Evolutionary conservation across 2,888 invertebrate species (phyloP), one percentile per base, ranked within the genome.

Genomic region (Thera britannica): DNA sequence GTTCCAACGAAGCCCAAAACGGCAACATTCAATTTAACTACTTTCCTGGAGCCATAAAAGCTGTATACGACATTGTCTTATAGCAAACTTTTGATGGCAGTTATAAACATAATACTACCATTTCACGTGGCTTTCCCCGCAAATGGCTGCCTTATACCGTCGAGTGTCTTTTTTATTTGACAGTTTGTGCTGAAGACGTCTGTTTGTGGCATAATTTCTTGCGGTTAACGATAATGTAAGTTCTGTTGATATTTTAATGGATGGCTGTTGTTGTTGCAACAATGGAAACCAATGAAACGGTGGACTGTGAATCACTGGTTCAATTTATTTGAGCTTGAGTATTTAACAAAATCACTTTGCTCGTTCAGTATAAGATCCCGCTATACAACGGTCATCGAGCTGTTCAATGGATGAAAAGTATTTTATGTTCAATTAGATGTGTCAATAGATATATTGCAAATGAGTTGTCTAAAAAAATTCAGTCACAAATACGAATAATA

Each of bases 21-120:
- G 38, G 35, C 54, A 59, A 49, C 54, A 44, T 64, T 64, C 52
- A 51, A 52, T 64, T 64, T 44, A 38, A 64, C 58, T 44, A 58
- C 44, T 52, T 38, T 44, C 38, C 56, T 49, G 49, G 23, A 49
- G 38, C 51, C 35, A 36, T 59, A 36, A 46, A 52, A 23, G 7
- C 58, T 36, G 62, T 62, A 49, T 56, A 67, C 35, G 52, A 55
- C 36, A 55, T 35, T 55, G 46, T 57, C 38, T 70, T 41, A 35
- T 41, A 57, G 56, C 55, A 52, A 83, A 81, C 79, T 83, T 85
- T 86, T 87, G 81, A 88, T 84, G 79, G 77, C 76, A 63, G 83
- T 79, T 82, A 81, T 89, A 87, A 90, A 88, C 78, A 82, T 88
- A 84, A 88, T 83, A 84, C 81, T 83, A 83, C 79, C 82, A 81